Percentiles rank a stretch among this genome's conserved stretches.
Conservation (phyloP, 2,888 invertebrate genomes). For the Alloscopus bannaensis region DNA sequence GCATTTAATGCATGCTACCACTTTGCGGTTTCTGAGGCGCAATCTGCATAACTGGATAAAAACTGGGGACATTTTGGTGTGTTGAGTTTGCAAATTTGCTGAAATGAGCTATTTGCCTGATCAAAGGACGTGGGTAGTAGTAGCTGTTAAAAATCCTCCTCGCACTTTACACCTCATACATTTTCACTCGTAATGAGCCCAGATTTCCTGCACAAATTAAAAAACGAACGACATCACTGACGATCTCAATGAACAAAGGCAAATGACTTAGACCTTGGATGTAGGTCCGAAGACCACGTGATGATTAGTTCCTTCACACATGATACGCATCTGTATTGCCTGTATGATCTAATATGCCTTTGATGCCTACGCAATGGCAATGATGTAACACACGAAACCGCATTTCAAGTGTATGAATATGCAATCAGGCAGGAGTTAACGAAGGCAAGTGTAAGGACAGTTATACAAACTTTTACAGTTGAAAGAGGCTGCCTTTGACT, state of each 20-base stretch:
- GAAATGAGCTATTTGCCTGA: no score
- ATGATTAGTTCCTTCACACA: not conserved
- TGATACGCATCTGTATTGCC: not conserved
- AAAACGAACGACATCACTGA: not conserved
- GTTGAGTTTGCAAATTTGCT: no score
- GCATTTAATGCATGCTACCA: no score
- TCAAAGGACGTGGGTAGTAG: no score
- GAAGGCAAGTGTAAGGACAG: not conserved
- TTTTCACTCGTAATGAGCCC: slow-evolving; percentile 17
- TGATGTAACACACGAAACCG: not conserved
- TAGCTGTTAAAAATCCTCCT: no score
- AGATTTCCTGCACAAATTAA: slow-evolving; percentile 6
- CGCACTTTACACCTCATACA: no score
- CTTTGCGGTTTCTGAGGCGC: no score
- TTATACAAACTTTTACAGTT: not conserved
- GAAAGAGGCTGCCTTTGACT: not conserved
- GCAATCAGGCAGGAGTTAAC: not conserved
- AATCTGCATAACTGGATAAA: no score
- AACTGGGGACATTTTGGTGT: no score
- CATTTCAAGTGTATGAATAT: slow-evolving; percentile 21
- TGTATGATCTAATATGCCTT: no score
- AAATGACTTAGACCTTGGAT: not conserved
- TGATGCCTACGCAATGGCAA: not conserved
- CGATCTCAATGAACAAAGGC: not conserved
- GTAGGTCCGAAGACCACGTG: not conserved